Conservation (phyloP, 2,113 vertebrate genomes). For the Hyla sarda region DNA sequence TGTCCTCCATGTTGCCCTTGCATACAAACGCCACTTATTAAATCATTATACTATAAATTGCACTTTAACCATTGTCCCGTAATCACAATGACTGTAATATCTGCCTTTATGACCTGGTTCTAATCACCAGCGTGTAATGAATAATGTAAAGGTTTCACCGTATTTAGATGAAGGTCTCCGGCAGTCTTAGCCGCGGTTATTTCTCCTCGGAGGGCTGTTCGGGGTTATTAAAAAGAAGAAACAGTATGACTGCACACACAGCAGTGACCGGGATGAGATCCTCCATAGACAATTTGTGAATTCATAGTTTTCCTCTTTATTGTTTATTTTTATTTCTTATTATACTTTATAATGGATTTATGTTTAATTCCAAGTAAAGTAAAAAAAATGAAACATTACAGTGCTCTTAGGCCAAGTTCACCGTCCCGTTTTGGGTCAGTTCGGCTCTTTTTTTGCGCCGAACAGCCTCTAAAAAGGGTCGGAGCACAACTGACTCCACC, state of each 20-base stretch:
- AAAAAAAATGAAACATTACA: neutral
- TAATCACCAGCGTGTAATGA: neutral
- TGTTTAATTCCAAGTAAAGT: too few relatives aligned
- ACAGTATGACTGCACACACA: neutral
- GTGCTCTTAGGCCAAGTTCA: too few relatives aligned
- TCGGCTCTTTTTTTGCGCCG: too few relatives aligned
- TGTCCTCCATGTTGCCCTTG: neutral
- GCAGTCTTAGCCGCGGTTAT: neutral
- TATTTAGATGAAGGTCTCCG: neutral
- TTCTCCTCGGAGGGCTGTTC: neutral
- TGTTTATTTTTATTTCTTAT: neutral
- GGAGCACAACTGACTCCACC: too few relatives aligned
- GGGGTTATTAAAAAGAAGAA: slow-evolving; percentile 4
- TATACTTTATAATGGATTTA: neutral
- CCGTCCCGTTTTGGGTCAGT: too few relatives aligned
- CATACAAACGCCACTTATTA: neutral
- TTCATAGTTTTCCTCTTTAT: neutral
- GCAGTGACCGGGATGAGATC: too few relatives aligned
- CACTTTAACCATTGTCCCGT: neutral
- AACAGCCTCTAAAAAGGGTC: too few relatives aligned
- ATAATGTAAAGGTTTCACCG: neutral
- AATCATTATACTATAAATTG: neutral
- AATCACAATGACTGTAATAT: neutral
- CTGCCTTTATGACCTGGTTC: neutral
- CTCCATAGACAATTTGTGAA: neutral